phyloP scores from a whole-genome alignment of 2,888 invertebrate genomes.

The Linyphia triangularis region DNA sequence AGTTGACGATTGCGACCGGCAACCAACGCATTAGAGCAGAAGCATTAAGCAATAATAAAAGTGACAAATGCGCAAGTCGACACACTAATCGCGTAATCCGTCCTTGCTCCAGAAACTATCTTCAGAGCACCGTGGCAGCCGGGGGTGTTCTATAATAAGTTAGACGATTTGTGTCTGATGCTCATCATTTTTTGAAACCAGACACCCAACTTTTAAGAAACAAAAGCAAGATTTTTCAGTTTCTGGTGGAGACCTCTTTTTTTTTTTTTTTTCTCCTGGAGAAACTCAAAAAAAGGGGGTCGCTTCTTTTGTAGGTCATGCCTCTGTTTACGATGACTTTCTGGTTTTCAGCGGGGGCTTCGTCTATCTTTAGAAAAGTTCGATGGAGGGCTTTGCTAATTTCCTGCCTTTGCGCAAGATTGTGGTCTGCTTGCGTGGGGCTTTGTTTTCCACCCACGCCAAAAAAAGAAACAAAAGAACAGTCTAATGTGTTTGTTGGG shows the following conservation, averaged over 20 bases:
- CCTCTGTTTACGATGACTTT: conserved; percentile 36
- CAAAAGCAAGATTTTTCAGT: conserved; percentile 39
- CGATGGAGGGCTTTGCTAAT: conserved; percentile 48
- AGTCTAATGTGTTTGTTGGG: too few relatives aligned
- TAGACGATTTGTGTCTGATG: not conserved
- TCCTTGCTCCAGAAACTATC: not conserved
- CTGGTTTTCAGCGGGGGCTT: not conserved
- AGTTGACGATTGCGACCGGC: too few relatives aligned
- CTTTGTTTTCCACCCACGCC: not conserved
- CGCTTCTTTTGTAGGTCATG: conserved; percentile 60
- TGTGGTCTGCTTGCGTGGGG: not conserved
- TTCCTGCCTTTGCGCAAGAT: conserved; percentile 40
- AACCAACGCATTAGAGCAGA: not conserved
- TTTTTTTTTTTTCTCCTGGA: too few relatives aligned
- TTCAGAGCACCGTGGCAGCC: not conserved
- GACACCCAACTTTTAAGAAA: conserved; percentile 4
- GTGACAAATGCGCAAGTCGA: not conserved
- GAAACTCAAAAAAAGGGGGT: conserved; percentile 12
- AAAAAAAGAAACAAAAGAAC: not conserved
- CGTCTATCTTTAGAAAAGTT: conserved; percentile 65
- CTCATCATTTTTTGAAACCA: conserved; percentile 30
- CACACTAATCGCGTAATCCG: not conserved
- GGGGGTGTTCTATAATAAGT: not conserved
- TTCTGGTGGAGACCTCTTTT: conserved; percentile 22
- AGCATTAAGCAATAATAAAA: not conserved